Evolutionary conservation across 2,113 vertebrate species (phyloP).

Genomic region (Pavo muticus): DNA sequence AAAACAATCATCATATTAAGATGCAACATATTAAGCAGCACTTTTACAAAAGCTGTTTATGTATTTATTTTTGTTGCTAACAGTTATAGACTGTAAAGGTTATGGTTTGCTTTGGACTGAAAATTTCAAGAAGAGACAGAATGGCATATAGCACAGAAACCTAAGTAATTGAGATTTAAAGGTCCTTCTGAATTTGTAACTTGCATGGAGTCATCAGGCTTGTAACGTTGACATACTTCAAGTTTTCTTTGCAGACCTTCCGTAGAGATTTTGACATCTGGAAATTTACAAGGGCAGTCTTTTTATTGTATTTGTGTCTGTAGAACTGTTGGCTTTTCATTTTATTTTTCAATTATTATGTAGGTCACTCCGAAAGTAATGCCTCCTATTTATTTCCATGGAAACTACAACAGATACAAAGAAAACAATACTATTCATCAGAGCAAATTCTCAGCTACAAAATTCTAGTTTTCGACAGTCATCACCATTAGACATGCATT

Average conservation of each 20-base stretch:
- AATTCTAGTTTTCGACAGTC: neutral
- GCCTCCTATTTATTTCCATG: neutral
- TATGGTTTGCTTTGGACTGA: conserved; percentile 27
- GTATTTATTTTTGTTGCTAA: conserved; percentile 32
- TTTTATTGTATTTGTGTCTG: neutral
- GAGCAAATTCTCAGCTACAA: neutral
- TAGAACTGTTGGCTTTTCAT: neutral
- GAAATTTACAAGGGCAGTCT: neutral
- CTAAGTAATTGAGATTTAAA: neutral
- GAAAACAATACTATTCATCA: neutral
- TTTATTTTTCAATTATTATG: neutral
- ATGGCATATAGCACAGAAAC: conserved; percentile 13
- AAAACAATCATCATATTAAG: conserved; percentile 38
- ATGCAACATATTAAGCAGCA: conserved; percentile 40
- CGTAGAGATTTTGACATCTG: neutral
- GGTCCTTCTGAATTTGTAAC: neutral
- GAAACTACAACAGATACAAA: neutral
- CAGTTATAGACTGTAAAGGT: conserved; percentile 3
- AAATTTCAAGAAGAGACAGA: conserved; percentile 56
- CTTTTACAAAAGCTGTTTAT: conserved; percentile 38
- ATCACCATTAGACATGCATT: neutral
- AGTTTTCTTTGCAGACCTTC: neutral
- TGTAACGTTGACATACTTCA: neutral
- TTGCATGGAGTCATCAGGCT: neutral
- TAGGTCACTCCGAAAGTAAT: neutral